Base-by-base conservation (phyloP, 1,140 invertebrate species). In the Caenorhabditis brenneri region DNA sequence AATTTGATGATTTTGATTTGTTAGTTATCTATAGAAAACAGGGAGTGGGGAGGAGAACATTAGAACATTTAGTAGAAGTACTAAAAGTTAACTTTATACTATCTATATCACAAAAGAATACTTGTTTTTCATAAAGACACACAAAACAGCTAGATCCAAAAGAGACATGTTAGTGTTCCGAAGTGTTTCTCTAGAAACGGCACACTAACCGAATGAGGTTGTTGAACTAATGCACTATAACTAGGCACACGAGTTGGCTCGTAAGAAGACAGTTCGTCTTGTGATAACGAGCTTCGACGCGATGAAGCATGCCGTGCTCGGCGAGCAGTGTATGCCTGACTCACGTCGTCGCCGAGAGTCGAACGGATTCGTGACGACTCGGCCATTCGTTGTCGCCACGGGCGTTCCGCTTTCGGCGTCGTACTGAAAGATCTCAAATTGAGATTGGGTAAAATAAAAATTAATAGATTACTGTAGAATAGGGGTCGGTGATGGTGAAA, bases 331-430 rank as follows among this genome's bases (percentile, higher is more conserved):
- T 80, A 84, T 69, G 83, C 80, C 22, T 78, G 39, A 84, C 74
- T 58, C 49, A 84, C 83, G 49, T 84, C 83, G 42, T 84, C 83
- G 22, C 83, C 83, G 78, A 79, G 83, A 22, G 53, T 58, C 27
- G 83, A 78, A 79, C 83, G 83, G 53, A 84, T 79, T 29, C 78
- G 46, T 19, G 55, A 55, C n/a, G 74, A 46, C 78, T 84, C 83
- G 36, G 83, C 83, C 83, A 84, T 80, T 53, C 83, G 74, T 49
- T 84, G 83, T 12, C 83, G 74, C 83, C 83, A 84, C 74, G 83
- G 83, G 46, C 83, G 83, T 42, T 84, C 83, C 24, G 31, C 33
- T 60, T 82, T 82, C 24, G 58, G 81, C 22, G 81, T 82, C 31
- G 55, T 82, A 22, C 80, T 81, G 80, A 58, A 81, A 51, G 10